Evolutionary conservation across 2,113 vertebrate genomes (phyloP), one percentile per base, ranked within the genome.

Genomic region (Cyphomyrus discorhynchus): DNA sequence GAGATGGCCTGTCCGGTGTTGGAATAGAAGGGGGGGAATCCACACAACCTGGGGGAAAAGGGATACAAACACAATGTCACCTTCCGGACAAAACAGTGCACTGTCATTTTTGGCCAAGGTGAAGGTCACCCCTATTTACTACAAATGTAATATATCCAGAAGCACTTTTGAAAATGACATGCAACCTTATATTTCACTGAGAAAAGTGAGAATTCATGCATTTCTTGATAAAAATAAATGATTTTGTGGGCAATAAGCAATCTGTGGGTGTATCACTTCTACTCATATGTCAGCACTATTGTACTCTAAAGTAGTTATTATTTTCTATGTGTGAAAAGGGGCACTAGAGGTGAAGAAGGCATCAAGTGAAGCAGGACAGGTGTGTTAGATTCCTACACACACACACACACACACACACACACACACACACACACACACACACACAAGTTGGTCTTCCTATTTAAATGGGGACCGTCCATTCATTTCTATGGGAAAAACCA

Each of bases 1-100:
- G 98, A 99, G 93, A 99, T 99, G 92, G 98, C 98, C 93, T 99
- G 98, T 89, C 98, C 98, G 0, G 98, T 99, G 94, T 99, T 99
- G 90, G 98, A 99, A 93, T 99, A 99, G 95, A 99, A 99, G 0
- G 98, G 98, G 31, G 98, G 98, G 90, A 98, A 99, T 47, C 98
- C 98, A 91, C 98, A 99, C 87, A 99, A 93, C 90, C 98, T 99
- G 92, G 2, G 94, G 80, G 90, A 70, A 45, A 89, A 88, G 92
- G 46, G 89, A 31, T 4, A 50, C 84, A 77, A 88, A 62, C 35
- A 52, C 17, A 5, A 35, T 9, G 47, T 42, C n/a, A 21, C 45
- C 27, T 9, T 49, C 52, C 2, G 17, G 86, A 39, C 47, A 49
- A 52, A 42, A 89, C 31, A 86, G 9, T 5, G 17, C 13, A 31